A percentile compares a stretch with the other conserved stretches of the same genome.
Evolutionary conservation across 2,888 invertebrate species (phyloP).

Genomic region (Taphrorychus bicolor): DNA sequence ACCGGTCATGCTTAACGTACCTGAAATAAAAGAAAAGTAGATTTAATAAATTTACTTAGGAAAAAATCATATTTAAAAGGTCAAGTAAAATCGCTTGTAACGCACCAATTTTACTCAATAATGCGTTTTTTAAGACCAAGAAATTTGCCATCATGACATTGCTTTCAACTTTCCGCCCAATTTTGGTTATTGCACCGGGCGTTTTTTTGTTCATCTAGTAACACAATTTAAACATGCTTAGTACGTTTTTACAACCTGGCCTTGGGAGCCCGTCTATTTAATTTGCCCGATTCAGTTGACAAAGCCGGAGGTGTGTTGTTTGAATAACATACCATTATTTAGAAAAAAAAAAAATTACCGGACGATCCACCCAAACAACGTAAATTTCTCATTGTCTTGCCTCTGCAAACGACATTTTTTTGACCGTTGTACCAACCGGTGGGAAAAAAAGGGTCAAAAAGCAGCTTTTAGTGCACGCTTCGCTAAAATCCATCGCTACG

Average conservation of each 20-base stretch:
- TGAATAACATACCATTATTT: constrained; percentile 19
- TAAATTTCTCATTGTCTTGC: background rate
- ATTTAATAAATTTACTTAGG: no score
- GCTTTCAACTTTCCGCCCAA: no score
- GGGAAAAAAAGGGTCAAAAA: no score
- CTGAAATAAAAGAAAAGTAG: background rate
- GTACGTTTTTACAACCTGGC: background rate
- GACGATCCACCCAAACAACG: constrained; percentile 13
- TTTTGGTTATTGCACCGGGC: background rate
- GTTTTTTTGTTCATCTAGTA: background rate
- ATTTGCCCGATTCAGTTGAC: constrained; percentile 9
- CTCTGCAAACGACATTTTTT: background rate
- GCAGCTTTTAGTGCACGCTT: no score
- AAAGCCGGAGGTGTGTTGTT: constrained; percentile 13
- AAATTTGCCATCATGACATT: no score
- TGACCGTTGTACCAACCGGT: background rate
- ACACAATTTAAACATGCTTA: background rate
- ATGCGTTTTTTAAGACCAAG: no score
- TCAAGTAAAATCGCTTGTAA: no score
- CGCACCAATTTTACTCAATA: no score
- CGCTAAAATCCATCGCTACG: no score
- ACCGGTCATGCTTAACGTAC: no score
- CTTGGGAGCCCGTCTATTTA: constrained; percentile 1
- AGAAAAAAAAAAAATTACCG: constrained; percentile 15
- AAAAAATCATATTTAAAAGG: no score